Base-by-base conservation (phyloP, 2,797 vertebrate species). In the Acropternis orthonyx region DNA sequence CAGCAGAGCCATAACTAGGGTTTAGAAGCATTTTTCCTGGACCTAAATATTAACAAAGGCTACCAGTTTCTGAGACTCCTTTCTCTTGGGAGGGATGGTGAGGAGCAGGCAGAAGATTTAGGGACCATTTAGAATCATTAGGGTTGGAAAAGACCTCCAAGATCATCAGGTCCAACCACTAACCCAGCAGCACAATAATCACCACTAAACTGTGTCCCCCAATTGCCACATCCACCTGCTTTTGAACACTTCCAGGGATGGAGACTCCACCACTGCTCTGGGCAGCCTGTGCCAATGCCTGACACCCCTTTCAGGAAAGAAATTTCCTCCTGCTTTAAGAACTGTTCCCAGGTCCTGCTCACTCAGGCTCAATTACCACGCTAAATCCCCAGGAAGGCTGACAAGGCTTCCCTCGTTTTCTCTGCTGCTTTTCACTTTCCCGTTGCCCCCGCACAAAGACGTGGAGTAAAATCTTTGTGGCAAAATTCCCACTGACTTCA, bases 401-500 rank as follows among this genome's bases (percentile, higher is more conserved):
- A 14, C 15, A 52, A 55, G 10, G 8, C 17, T 13, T 75, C 28
- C 3, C 20, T 67, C 3, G 43, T 37, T 77, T 77, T 67, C 65
- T 77, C 34, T 49, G 41, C 49, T 43, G 28, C 21, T 68, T 72
- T 88, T 86, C 32, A 9, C 36, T 56, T 74, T 34, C 69, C 83
- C 21, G 4, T 19, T 1, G 0, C 41, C 28, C 32, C 26, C 46
- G 28, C 51, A 49, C 39, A 65, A 61, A 91, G 7, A 9, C 65
- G n/a, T 3, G 67, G 81, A 79, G 59, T 27, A 43, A 89, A 94
- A 92, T 75, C 62, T 62, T 79, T 13, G 11, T 83, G 88, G 61
- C 72, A 89, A 59, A 85, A 84, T 86, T 90, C 92, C 87, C 67
- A 48, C 32, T 52, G 74, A 55, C 48, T 91, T 82, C 77, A 72